Conservation (phyloP, 2,888 invertebrate genomes). For the Auanema freiburgensis region DNA sequence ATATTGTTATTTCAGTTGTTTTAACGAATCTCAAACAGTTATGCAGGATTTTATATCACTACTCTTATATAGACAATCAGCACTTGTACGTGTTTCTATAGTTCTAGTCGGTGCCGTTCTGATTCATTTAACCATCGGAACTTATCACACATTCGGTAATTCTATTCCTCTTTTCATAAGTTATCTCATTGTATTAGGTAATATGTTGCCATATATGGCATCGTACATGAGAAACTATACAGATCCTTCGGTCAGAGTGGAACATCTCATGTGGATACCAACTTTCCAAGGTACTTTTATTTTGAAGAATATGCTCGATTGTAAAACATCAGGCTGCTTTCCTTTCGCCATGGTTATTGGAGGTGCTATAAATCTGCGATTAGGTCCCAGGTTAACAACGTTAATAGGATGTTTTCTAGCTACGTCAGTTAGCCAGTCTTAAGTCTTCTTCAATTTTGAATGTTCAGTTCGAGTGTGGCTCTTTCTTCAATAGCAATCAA, state of each 20-base stretch:
- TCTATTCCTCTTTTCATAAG: neutral
- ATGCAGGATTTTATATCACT: conserved; percentile 20
- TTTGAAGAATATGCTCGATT: conserved; percentile 4
- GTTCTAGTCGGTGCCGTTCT: conserved; percentile 60
- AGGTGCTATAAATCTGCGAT: conserved; percentile 43
- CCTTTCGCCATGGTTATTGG: conserved; percentile 64
- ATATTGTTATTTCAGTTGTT: too few species aligned
- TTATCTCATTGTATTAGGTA: conserved; percentile 38
- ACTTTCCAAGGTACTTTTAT: conserved; percentile 53
- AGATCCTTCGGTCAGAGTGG: conserved; percentile 50
- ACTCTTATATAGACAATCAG: conserved; percentile 35
- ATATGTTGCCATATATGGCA: conserved; percentile 64
- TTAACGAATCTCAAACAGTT: too few species aligned
- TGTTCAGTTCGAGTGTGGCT: conserved; percentile 52
- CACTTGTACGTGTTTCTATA: conserved; percentile 41
- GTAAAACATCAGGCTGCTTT: conserved; percentile 54
- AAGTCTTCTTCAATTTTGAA: neutral
- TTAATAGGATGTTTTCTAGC: conserved; percentile 56
- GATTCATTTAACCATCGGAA: conserved; percentile 62
- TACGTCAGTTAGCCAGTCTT: conserved; percentile 42
- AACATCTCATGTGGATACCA: conserved; percentile 63
- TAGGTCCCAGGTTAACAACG: conserved; percentile 55
- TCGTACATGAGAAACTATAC: conserved; percentile 62
- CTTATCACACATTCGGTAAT: conserved; percentile 62
- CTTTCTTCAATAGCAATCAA: conserved; percentile 55